Evolutionary conservation across 2,113 vertebrate genomes (phyloP), one percentile per base, ranked within the genome.

Genomic region (Petroica traversi): DNA sequence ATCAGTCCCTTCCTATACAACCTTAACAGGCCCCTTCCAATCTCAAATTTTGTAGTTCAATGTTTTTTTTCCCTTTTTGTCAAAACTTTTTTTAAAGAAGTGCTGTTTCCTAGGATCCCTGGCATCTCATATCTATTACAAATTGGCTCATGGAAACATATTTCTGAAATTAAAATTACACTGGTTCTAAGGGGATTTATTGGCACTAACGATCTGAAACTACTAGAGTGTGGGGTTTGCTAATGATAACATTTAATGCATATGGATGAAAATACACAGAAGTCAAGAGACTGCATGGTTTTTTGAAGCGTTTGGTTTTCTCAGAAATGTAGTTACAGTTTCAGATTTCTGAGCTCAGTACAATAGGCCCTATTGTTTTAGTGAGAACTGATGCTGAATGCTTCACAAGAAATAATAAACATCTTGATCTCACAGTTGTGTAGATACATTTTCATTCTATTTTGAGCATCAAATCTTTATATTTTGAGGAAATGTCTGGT

Each of bases 81-180:
- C 5, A 71, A 82, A 76, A 63, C n/a, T 75, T 66, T 3, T 80
- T 93, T 90, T 12, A 76, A 18, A 89, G 11, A 71, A 41, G 38
- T 49, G 10, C 4, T 48, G 19, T 62, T 88, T 85, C 57, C 8
- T 25, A 72, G 24, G 54, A 14, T 92, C 68, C 52, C 54, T 81
- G 5, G 52, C 40, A 88, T 38, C 55, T 57, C 61, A 11, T 64
- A 43, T 75, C 72, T 91, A 45, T 69, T 80, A 76, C 31, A 73
- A 80, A 46, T 17, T 73, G 9, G 13, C n/a, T 49, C 38, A 69
- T 25, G 45, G 52, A 62, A 75, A 34, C 36, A 51, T 73, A 36
- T 41, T 89, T 81, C 94, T 76, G 52, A 96, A 95, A 96, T 91
- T 90, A 94, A 66, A 92, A 90, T 90, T 69, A 19, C 4, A 51